Evolutionary conservation across 1,140 invertebrate genomes (phyloP).

Genomic region (Ceratosolen fusciceps): DNA sequence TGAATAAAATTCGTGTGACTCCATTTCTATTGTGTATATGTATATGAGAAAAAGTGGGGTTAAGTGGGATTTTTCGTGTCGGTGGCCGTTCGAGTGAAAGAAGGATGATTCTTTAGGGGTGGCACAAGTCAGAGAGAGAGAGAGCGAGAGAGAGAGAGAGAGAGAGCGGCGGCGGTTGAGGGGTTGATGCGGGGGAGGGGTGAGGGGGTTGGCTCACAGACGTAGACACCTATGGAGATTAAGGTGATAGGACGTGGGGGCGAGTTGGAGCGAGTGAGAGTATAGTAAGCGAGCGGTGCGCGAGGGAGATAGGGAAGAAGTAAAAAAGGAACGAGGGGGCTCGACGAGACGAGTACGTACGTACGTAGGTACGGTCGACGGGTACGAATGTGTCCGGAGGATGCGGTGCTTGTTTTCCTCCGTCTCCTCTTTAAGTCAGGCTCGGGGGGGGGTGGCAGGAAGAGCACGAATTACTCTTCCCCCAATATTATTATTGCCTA

Average conservation of each 20-base stretch:
- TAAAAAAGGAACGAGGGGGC: constrained; percentile 25
- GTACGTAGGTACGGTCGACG: no score
- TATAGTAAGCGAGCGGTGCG: no score
- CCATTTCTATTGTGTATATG: background rate
- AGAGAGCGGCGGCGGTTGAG: no score
- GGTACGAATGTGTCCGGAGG: constrained; percentile 2
- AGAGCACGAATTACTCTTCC: no score
- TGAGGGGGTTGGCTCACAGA: constrained; percentile 24
- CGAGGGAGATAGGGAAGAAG: no score
- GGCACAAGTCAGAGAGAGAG: constrained; percentile 18
- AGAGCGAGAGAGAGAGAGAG: background rate
- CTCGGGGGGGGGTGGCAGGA: background rate
- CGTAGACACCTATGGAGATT: no score
- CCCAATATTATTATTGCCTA: no score
- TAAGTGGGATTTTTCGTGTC: constrained; percentile 35
- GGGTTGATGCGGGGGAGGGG: background rate
- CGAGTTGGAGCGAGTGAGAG: no score
- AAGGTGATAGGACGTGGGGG: no score
- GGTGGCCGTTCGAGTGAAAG: background rate
- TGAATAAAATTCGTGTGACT: background rate
- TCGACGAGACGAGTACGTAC: no score
- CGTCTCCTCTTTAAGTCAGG: background rate
- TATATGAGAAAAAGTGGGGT: constrained; percentile 28
- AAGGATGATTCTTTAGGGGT: constrained; percentile 30
- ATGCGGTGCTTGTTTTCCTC: constrained; percentile 2